Evolutionary conservation across 2,888 invertebrate genomes (phyloP).

Genomic region (Mactromeris polynyma): DNA sequence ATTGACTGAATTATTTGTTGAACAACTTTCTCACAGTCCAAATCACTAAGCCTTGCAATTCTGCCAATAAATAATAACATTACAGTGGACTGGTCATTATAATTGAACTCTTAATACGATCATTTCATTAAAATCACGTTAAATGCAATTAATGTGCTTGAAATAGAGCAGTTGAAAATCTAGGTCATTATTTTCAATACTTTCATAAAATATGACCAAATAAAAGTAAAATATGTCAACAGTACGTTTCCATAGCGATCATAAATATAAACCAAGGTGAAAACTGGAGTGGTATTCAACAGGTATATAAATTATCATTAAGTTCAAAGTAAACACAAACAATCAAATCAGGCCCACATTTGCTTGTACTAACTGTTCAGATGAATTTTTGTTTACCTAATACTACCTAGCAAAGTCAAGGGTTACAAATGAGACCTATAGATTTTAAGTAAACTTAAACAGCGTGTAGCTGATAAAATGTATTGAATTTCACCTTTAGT

Average conservation of each 20-base stretch:
- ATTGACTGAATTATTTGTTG: background rate
- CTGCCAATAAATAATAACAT: background rate
- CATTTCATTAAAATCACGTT: background rate
- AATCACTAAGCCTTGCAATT: background rate
- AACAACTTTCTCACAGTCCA: background rate
- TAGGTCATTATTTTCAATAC: background rate
- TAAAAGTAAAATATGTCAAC: background rate
- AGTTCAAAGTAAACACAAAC: background rate
- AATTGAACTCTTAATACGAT: background rate
- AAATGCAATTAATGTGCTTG: background rate
- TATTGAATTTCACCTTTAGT: slow-evolving; percentile 47
- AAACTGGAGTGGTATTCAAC: background rate
- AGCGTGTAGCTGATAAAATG: slow-evolving; percentile 24
- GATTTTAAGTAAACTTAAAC: slow-evolving; percentile 28
- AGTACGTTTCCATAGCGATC: background rate
- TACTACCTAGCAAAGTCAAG: slow-evolving; percentile 32
- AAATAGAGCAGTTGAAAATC: background rate
- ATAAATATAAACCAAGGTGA: background rate
- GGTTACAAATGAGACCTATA: slow-evolving; percentile 19
- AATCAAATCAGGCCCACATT: background rate
- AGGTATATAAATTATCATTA: background rate
- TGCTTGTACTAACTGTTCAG: background rate
- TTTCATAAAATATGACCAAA: background rate
- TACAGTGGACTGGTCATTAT: background rate
- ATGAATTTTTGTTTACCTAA: slow-evolving; percentile 30